phyloP scores from a whole-genome alignment of 1,140 invertebrate species.

The Drosophila arawakana region DNA sequence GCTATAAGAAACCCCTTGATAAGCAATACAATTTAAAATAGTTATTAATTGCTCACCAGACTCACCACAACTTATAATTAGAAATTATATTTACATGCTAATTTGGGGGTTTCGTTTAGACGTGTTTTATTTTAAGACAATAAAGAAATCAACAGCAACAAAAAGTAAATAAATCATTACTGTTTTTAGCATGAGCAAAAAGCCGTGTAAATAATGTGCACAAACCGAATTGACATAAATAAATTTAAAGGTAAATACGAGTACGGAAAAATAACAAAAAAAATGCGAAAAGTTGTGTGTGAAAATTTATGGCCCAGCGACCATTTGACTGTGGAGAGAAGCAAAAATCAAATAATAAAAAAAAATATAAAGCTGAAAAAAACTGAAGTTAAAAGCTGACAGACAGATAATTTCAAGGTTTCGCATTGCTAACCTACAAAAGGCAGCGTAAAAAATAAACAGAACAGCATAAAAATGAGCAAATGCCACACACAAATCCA shows the following conservation, averaged over 20 bases:
- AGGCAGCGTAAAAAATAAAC: conserved; percentile 62
- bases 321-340: conserved; percentile 27
- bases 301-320: conserved; percentile 38
- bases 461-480: conserved; percentile 57
- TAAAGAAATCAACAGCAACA: conserved; percentile 5
- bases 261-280: conserved; percentile 15
- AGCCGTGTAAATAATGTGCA: conserved; percentile 33
- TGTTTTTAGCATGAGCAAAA: background rate
- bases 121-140: conserved; percentile 21
- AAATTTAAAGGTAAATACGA: conserved; percentile 31
- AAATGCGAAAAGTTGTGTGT: conserved; percentile 7
- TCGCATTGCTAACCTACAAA: conserved; percentile 75
- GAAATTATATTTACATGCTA: background rate
- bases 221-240: conserved; percentile 34
- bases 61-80: background rate
- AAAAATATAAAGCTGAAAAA: background rate
- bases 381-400: conserved; percentile 46
- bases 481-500: conserved; percentile 42
- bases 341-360: conserved; percentile 33
- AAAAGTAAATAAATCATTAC: conserved; percentile 19
- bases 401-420: conserved; percentile 56
- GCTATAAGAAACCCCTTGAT: background rate
- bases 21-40: background rate
- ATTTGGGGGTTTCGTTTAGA: background rate
- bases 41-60: background rate